These are phyloP conservation scores for Desmodus rotundus DNA, from an alignment of 2,113 vertebrate genomes.

Conservation along the genomic window DNA sequence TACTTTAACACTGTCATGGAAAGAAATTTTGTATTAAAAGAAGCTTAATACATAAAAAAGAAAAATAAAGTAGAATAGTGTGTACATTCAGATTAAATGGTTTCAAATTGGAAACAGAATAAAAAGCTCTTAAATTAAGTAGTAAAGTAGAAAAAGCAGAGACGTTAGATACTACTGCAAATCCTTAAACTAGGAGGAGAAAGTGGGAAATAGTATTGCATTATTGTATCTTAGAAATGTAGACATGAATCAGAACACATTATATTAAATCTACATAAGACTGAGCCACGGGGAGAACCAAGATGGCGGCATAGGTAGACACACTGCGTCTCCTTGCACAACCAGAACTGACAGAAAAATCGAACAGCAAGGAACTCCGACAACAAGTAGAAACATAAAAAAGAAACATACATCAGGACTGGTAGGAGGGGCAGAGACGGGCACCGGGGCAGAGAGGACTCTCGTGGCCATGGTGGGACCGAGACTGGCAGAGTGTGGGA, in stretches of 20 bases:
- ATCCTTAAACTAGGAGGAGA: background rate
- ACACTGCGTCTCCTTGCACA: too few species aligned
- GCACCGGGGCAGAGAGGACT: too few species aligned
- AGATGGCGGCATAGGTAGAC: too few species aligned
- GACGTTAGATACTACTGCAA: background rate
- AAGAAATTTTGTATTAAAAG: background rate
- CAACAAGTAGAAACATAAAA: too few species aligned
- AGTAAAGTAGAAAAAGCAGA: background rate
- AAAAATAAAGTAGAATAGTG: background rate
- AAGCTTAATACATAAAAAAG: background rate
- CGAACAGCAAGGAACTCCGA: too few species aligned
- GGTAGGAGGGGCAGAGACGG: too few species aligned
- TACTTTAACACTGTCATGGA: background rate
- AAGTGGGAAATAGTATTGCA: background rate
- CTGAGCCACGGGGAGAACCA: too few species aligned
- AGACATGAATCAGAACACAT: background rate
- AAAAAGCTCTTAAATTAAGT: background rate
- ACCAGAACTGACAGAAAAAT: too few species aligned
- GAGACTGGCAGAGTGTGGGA: too few species aligned
- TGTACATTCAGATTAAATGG: background rate
- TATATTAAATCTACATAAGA: background rate
- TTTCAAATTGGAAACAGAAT: constrained; percentile 13
- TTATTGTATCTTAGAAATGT: background rate
- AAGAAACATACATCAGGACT: too few species aligned
- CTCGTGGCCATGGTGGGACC: too few species aligned